phyloP scores from a whole-genome alignment of 2,888 invertebrate genomes.

The Eumerus sabulonum region DNA sequence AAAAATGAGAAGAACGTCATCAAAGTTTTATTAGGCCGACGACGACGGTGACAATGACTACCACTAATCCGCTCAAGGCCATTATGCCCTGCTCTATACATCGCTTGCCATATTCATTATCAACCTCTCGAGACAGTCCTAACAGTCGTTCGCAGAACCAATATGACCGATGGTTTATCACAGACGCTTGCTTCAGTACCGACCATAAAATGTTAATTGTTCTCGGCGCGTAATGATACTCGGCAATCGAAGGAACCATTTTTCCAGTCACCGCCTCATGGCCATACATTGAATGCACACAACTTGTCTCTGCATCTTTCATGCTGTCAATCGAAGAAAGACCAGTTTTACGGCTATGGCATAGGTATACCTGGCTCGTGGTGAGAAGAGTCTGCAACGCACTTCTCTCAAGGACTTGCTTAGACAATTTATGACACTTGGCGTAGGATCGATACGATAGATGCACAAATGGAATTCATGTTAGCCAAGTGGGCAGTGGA shows the following conservation, averaged over 20 bases:
- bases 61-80: too few species aligned
- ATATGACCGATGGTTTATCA: constrained; percentile 22
- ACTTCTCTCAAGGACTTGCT: too few species aligned
- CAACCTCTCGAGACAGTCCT: background rate
- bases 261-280: constrained; percentile 38
- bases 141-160: constrained; percentile 6
- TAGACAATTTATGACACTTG: too few species aligned
- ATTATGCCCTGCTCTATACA: too few species aligned
- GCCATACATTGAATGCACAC: constrained; percentile 24
- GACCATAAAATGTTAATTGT: constrained; percentile 55
- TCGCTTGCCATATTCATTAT: constrained; percentile 25
- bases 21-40: constrained; percentile 30
- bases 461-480: too few species aligned
- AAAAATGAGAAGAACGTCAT: constrained; percentile 7
- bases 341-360: constrained; percentile 34
- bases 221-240: constrained; percentile 26
- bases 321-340: constrained; percentile 27
- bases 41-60: constrained; percentile 11
- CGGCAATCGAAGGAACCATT: constrained; percentile 35
- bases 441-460: too few species aligned
- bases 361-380: constrained; percentile 5
- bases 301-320: background rate
- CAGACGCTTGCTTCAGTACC: background rate
- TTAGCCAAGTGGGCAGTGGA: too few species aligned
- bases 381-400: constrained; percentile 4